phyloP scores from a whole-genome alignment of 2,888 invertebrate genomes.

The Lingula anatina region DNA sequence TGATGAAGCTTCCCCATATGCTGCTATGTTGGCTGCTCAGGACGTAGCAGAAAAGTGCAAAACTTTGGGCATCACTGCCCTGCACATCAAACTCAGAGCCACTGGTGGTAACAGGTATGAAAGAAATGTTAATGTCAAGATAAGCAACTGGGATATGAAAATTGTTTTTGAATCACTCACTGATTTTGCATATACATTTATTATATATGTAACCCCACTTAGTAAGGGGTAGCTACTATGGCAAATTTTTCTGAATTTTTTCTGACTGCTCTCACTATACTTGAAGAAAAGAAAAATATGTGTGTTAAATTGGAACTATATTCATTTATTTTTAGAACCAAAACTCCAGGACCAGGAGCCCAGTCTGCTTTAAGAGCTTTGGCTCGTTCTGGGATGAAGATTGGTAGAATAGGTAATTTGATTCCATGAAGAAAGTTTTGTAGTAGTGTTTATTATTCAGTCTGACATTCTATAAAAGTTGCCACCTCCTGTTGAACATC shows the following conservation, averaged over 20 bases:
- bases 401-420: conserved; percentile 82
- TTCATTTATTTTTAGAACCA: conserved; percentile 64
- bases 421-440: too few relatives aligned
- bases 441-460: too few relatives aligned
- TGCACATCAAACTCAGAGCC: conserved; percentile 96
- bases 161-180: too few relatives aligned
- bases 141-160: neutral
- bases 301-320: too few relatives aligned
- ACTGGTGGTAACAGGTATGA: conserved; percentile 87
- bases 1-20: conserved; percentile 99
- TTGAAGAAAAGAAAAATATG: too few relatives aligned
- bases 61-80: conserved; percentile 90
- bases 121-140: neutral
- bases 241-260: too few relatives aligned
- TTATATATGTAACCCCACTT: neutral
- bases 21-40: conserved; percentile 99
- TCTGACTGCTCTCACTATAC: too few relatives aligned
- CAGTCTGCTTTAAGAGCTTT: conserved; percentile 93
- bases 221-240: neutral
- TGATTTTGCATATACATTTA: neutral
- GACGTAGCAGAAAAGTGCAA: conserved; percentile 99
- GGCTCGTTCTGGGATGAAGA: conserved; percentile 98
- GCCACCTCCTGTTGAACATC: too few relatives aligned
- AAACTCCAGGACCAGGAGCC: conserved; percentile 98
- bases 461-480: too few relatives aligned